Percentiles rank a stretch among this genome's conserved stretches.
These are phyloP conservation scores for Mus pahari DNA, from an alignment of 2,113 vertebrate species.

Conservation along the genomic window DNA sequence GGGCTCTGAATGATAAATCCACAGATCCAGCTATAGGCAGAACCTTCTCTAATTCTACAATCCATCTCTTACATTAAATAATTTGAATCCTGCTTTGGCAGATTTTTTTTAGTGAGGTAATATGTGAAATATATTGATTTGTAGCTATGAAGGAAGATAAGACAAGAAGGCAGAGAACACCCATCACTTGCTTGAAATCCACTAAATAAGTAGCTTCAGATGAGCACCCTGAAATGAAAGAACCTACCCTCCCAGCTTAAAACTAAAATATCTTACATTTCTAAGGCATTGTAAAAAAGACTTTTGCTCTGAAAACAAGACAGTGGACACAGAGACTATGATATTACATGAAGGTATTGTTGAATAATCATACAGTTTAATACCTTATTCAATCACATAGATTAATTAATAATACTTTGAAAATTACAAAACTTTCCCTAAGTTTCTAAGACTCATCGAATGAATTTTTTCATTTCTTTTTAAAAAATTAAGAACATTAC, in stretches of 20 bases:
- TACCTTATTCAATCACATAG: background rate
- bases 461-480: background rate
- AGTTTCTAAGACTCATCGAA: background rate
- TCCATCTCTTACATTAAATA: background rate
- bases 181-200: background rate
- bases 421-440: background rate
- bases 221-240: background rate
- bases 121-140: conserved; percentile 56
- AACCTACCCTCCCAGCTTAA: background rate
- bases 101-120: conserved; percentile 69
- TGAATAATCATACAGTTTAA: background rate
- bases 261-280: background rate
- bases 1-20: background rate
- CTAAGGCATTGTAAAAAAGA: background rate
- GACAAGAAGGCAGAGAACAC: conserved; percentile 32
- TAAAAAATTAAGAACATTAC: background rate
- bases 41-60: background rate
- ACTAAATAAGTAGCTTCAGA: conserved; percentile 22
- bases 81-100: conserved; percentile 67
- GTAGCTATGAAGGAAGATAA: background rate
- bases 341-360: background rate
- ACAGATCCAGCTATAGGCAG: accelerated
- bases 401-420: conserved; percentile 9
- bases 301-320: background rate
- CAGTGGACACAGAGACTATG: background rate